Evolutionary conservation across 2,888 invertebrate genomes (phyloP), one percentile per base, ranked within the genome.

Genomic region (Drymonia ruficornis): DNA sequence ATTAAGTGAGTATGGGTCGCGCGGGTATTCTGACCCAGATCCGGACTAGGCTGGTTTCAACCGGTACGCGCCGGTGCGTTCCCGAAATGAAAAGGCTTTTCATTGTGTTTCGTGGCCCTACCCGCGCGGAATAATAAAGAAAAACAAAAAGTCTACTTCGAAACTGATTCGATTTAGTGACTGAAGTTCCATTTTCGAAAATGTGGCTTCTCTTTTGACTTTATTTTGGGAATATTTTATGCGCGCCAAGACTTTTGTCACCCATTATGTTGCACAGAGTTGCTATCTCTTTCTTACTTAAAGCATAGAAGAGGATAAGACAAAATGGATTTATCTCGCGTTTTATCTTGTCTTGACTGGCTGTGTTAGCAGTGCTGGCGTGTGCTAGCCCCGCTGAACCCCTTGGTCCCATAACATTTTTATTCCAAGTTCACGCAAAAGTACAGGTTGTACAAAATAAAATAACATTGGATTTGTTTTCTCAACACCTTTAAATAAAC

Each of bases 11-110:
- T 80, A 75, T 79, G 70, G 71, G 67, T 64, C 68, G 72, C 67
- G 73, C 65, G 74, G 78, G 73, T 76, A 79, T 80, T 79, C 78
- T 78, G 83, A 83, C 83, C 83, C 68, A 82, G 72, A 79, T 80
- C 74, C 70, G 68, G 72, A 61, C 57, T 62, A 65, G 67, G 63
- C 55, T 65, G 63, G 67, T 61, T 61, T 71, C 63, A 66, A 68
- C 65, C 69, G 73, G 69, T 63, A 67, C 67, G 71, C 80, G 69
- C 70, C 76, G 70, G 72, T 76, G 84, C 81, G 83, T 81, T 72
- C 63, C 71, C 74, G 69, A 81, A 83, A 83, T 84, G 81, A 78
- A 81, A 83, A 81, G 76, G 76, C 40, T 79, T 81, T 77, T 73
- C 75, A 79, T 82, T 82, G 78, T 79, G 78, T 80, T 72, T 76